Base-by-base conservation (phyloP, 2,797 vertebrate species). In the Tapera naevia region DNA sequence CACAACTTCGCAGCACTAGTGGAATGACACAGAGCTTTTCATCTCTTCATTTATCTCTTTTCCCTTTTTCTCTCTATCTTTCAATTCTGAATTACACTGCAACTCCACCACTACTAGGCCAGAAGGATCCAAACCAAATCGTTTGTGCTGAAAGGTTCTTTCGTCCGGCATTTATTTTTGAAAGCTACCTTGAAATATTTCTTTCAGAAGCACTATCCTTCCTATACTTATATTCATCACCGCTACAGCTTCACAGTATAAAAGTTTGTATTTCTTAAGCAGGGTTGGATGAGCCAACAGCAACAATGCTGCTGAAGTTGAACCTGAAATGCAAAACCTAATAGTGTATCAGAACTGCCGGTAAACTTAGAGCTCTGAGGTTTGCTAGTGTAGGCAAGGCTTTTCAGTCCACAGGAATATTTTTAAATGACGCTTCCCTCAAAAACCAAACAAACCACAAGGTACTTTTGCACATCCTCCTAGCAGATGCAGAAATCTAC, bases 401-500 rank as follows among this genome's bases (percentile, higher is more conserved):
- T 81, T 32, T 74, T 81, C 70, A 67, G 74, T 87, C 72, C 71
- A 92, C 58, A 65, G 51, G 43, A 87, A 30, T 92, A 89, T 86
- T 91, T 97, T 91, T 39, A 96, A 95, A 95, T 91, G 81, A 82
- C 62, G 79, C 80, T 94, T 95, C 66, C 67, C 72, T 94, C 91
- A 91, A 96, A 88, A 89, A 81, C 2, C 22, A 91, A 96, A 82
- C 32, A 46, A 92, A 50, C 45, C 61, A 78, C 65, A 90, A n/a
- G 33, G 72, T 93, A 10, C 78, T 93, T 96, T 88, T 89, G 82
- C 66, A 94, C 56, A 94, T 86, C 92, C 82, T 95, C 85, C 87
- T 91, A 81, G 87, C 65, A 79, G 69, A 41, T 92, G 64, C 76
- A 95, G 89, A 95, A 96, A 79, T 30, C 80, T 78, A 70, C 51